Base-by-base conservation (phyloP, 1,140 invertebrate species). In the Pararge aegeria region DNA sequence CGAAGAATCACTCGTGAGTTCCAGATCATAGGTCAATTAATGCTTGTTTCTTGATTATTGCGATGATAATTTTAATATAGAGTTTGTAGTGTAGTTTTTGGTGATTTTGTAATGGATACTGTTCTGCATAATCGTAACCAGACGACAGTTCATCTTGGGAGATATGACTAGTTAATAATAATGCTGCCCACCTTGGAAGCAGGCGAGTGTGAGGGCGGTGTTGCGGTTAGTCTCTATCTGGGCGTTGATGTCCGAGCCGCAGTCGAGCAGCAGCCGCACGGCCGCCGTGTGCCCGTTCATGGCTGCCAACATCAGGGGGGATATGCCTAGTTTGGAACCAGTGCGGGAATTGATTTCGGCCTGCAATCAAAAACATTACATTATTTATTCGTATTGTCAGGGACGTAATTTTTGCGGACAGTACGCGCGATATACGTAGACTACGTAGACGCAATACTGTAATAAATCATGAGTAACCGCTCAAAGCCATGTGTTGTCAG, bases 161-260 rank as follows among this genome's bases (percentile, higher is more conserved):
- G 20, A 5, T 48, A 21, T 20, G 4, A 1, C 2, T 24, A 21
- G 6, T 38, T 40, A 10, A 38, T 49, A 34, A 58, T 1, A 48
- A 51, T 0, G 40, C 15, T 18, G 12, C 10, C 4, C 29, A 52
- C 98, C 98, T 94, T 99, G 98, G 90, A 99, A 99, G 87, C 99
- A 99, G 4, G 99, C 99, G 37, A 99, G 92, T 7, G 99, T 99
- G 50, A 99, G 91, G 4, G 99, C 99, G 10, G 99, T 99, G 87
- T 99, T 99, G 40, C 98, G 92, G 89, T 99, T 99, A 2, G 99
- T 99, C 90, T 99, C 99, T 73, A 99, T 99, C 92, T 99, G 97
- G 52, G 98, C 98, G 92, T 99, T 99, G 62, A 99, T 99, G 87
- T 99, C 99, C 82, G 97, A 98, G 54, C 98, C 98, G 94, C 97